Evolutionary conservation across 2,888 invertebrate species (phyloP).

Genomic region (Tenthredo amoena): DNA sequence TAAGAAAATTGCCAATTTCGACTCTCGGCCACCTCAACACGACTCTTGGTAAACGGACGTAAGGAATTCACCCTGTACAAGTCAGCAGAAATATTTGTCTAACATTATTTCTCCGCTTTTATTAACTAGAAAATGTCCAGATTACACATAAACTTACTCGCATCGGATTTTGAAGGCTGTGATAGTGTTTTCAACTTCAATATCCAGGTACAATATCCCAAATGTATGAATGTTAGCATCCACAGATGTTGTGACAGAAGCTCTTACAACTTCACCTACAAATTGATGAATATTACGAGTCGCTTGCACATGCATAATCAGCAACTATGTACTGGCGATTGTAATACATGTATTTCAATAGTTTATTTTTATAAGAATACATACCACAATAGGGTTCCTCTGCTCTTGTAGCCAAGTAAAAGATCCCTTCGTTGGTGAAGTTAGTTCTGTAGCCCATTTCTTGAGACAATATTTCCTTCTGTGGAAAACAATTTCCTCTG

Average conservation of each 20-base stretch:
- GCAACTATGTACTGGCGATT: neutral
- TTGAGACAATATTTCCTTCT: conserved; percentile 69
- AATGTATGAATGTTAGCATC: conserved; percentile 74
- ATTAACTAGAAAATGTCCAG: neutral
- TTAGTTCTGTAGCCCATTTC: conserved; percentile 74
- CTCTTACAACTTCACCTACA: conserved; percentile 80
- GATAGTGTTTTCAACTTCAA: conserved; percentile 75
- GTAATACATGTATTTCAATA: conserved; percentile 14
- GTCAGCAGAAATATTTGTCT: neutral
- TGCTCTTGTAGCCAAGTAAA: conserved; percentile 80
- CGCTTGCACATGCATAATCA: neutral
- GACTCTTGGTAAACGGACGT: too few relatives aligned
- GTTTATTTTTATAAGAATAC: conserved; percentile 1
- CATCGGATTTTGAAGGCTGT: conserved; percentile 78
- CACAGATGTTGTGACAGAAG: conserved; percentile 77
- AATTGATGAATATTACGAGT: conserved; percentile 41
- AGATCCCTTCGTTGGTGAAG: conserved; percentile 78
- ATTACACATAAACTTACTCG: conserved; percentile 77
- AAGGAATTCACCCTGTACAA: neutral
- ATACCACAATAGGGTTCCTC: conserved; percentile 81
- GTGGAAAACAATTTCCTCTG: conserved; percentile 80
- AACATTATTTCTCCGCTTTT: neutral
- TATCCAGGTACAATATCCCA: conserved; percentile 78
- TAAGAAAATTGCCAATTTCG: too few relatives aligned
- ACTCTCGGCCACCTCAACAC: too few relatives aligned